These are phyloP conservation scores for Thumatha senex DNA, from an alignment of 2,888 invertebrate genomes.

Conservation along the genomic window DNA sequence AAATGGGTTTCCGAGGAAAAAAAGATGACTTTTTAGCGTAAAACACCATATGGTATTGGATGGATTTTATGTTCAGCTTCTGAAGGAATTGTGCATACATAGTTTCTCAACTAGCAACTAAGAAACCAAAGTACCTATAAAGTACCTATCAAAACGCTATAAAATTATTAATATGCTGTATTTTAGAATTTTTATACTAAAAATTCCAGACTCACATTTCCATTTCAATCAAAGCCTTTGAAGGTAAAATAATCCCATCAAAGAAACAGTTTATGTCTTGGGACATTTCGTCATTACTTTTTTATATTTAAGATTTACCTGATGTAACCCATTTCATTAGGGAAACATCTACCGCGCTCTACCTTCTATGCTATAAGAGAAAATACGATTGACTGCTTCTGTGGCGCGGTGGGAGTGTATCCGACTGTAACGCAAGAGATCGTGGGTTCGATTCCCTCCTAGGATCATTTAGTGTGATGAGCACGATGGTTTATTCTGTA, in stretches of 20 bases:
- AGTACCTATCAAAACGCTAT: neutral
- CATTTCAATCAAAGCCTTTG: slow-evolving; percentile 2
- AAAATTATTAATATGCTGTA: neutral
- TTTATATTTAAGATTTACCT: neutral
- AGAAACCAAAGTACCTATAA: neutral
- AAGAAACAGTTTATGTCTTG: neutral
- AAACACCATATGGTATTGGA: no score
- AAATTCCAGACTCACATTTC: slow-evolving; percentile 7
- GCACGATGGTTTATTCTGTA: no score
- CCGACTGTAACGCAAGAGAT: no score
- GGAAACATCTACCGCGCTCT: neutral
- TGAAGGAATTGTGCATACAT: no score
- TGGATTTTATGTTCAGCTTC: no score
- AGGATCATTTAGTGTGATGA: no score
- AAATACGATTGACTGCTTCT: neutral
- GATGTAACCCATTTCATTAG: neutral
- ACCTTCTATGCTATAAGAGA: neutral
- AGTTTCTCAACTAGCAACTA: no score
- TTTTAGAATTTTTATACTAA: neutral
- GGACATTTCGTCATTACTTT: slow-evolving; percentile 4
- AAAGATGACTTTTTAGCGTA: no score
- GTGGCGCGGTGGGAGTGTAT: no score
- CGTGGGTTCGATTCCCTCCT: no score
- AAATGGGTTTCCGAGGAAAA: no score
- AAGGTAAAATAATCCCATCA: slow-evolving; percentile 10